phyloP scores from a whole-genome alignment of 2,797 vertebrate genomes.

The Gambusia yucatana region DNA sequence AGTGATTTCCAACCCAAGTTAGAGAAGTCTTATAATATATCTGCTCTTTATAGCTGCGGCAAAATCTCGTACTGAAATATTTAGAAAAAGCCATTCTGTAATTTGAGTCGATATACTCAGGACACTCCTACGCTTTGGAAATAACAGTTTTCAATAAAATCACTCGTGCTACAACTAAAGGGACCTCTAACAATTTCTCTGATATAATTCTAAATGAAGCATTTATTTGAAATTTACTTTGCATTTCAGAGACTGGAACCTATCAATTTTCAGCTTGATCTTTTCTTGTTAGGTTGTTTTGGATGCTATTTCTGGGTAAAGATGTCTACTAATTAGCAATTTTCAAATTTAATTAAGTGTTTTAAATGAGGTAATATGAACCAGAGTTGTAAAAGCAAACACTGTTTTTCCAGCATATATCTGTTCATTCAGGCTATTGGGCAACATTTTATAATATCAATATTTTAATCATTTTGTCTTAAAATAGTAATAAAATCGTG shows the following conservation, averaged over 20 bases:
- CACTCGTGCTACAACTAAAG: neutral
- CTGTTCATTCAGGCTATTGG: neutral
- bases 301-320: neutral
- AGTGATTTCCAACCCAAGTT: neutral
- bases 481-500: neutral
- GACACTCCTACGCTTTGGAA: neutral
- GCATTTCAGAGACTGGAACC: neutral
- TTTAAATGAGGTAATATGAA: neutral
- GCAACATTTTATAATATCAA: neutral
- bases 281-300: neutral
- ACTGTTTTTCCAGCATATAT: neutral
- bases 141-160: neutral
- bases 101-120: neutral
- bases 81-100: neutral
- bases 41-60: neutral
- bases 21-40: neutral
- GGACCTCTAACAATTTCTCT: neutral
- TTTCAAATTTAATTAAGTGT: neutral
- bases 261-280: neutral
- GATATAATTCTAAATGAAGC: neutral
- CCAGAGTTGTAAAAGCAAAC: neutral
- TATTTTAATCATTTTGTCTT: neutral
- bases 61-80: neutral
- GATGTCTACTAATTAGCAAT: neutral
- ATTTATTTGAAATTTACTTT: neutral